Percentiles rank a stretch among this genome's conserved stretches.
Evolutionary conservation across 2,888 invertebrate genomes (phyloP).

Genomic region (Diplazon laetatorius): DNA sequence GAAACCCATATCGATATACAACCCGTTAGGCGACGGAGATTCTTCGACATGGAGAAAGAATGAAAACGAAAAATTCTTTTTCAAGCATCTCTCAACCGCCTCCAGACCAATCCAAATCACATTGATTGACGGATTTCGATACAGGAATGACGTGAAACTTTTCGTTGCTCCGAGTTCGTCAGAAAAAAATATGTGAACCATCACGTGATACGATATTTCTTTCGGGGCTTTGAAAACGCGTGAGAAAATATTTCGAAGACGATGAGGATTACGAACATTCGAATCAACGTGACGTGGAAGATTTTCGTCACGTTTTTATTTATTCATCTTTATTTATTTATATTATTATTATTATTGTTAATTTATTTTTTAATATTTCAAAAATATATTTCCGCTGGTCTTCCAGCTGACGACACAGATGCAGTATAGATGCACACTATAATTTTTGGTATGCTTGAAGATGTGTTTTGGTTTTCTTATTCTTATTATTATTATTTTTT

Average conservation of each 20-base stretch:
- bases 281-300: conserved; percentile 39
- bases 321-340: background rate
- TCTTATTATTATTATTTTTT: background rate
- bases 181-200: too few relatives aligned
- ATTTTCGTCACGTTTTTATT: conserved; percentile 21
- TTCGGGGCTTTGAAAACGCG: too few relatives aligned
- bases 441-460: conserved; percentile 16
- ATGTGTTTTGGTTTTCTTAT: background rate
- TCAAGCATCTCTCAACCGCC: conserved; percentile 10
- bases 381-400: too few relatives aligned
- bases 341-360: background rate
- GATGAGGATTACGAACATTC: too few relatives aligned
- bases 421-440: too few relatives aligned
- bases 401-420: background rate
- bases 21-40: background rate
- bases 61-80: conserved; percentile 17
- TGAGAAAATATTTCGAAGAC: too few relatives aligned
- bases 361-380: too few relatives aligned
- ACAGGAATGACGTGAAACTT: background rate
- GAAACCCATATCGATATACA: too few relatives aligned
- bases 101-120: conserved; percentile 28
- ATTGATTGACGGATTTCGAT: conserved; percentile 14
- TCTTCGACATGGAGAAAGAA: background rate
- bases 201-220: too few relatives aligned
- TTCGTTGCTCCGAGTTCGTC: too few relatives aligned